Evolutionary conservation across 2,113 vertebrate genomes (phyloP).

Genomic region (Turdus rufiventris): DNA sequence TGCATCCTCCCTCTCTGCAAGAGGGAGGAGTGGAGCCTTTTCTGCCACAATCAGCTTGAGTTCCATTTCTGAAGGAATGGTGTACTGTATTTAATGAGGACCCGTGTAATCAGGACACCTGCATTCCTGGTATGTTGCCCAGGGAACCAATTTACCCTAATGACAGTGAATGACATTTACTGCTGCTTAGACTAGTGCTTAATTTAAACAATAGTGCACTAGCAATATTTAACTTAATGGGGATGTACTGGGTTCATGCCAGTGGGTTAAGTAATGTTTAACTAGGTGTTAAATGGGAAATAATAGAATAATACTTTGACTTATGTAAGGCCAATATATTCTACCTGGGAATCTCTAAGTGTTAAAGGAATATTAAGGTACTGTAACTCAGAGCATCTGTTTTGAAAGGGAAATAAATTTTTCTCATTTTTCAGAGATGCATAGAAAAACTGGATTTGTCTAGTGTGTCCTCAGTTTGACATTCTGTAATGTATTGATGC

Average conservation of each 20-base stretch:
- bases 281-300: constrained; percentile 63
- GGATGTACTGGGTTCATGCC: constrained; percentile 41
- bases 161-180: constrained; percentile 62
- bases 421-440: neutral
- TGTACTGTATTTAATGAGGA: constrained; percentile 36
- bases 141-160: constrained; percentile 69
- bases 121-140: constrained; percentile 36
- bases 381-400: neutral
- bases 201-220: constrained; percentile 65
- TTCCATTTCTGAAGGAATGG: constrained; percentile 8
- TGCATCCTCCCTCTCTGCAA: neutral
- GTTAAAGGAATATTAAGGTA: neutral
- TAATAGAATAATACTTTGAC: constrained; percentile 51
- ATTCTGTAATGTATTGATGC: neutral
- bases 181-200: constrained; percentile 52
- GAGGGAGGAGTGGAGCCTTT: neutral
- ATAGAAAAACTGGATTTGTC: neutral
- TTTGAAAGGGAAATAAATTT: neutral
- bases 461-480: neutral
- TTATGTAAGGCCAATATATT: constrained; percentile 3
- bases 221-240: constrained; percentile 51
- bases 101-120: constrained; percentile 57
- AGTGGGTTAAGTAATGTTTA: constrained; percentile 64
- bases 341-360: neutral
- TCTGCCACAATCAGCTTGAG: neutral